A percentile compares a stretch with the other conserved stretches of the same genome.
Conservation (phyloP, 2,888 invertebrate genomes). For the Dendrolimus houi region DNA sequence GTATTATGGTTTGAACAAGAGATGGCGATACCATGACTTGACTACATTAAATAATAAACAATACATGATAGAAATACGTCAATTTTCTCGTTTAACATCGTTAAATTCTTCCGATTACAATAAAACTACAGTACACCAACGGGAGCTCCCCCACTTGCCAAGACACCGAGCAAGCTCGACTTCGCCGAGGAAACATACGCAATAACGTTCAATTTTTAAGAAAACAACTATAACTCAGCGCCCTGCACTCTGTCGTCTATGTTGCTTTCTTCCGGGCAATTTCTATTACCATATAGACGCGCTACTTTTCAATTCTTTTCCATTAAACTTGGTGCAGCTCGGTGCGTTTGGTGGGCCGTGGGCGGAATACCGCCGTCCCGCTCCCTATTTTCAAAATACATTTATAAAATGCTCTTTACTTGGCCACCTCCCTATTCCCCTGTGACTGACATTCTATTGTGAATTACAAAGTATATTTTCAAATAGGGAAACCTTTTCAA, state of each 20-base stretch:
- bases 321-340: slow-evolving; percentile 74
- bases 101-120: slow-evolving; percentile 47
- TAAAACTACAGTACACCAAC: slow-evolving; percentile 36
- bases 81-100: slow-evolving; percentile 50
- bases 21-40: no score
- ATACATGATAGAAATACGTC: slow-evolving; percentile 15
- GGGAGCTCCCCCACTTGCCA: slow-evolving; percentile 16
- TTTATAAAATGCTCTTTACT: slow-evolving; percentile 73
- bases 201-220: slow-evolving; percentile 70
- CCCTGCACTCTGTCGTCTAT: slow-evolving; percentile 66
- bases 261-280: slow-evolving; percentile 74
- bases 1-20: no score
- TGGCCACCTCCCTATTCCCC: slow-evolving; percentile 55
- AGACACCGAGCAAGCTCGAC: slow-evolving; percentile 29
- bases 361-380: slow-evolving; percentile 34
- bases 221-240: slow-evolving; percentile 73
- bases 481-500: slow-evolving; percentile 48
- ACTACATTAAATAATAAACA: no score
- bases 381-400: slow-evolving; percentile 65
- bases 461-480: slow-evolving; percentile 63
- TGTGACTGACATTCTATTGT: slow-evolving; percentile 69
- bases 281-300: slow-evolving; percentile 76
- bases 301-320: slow-evolving; percentile 77
- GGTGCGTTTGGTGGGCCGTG: slow-evolving; percentile 55
- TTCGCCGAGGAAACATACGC: slow-evolving; percentile 49